Conservation (phyloP, 2,797 vertebrate genomes). For the Hydrophis major region DNA sequence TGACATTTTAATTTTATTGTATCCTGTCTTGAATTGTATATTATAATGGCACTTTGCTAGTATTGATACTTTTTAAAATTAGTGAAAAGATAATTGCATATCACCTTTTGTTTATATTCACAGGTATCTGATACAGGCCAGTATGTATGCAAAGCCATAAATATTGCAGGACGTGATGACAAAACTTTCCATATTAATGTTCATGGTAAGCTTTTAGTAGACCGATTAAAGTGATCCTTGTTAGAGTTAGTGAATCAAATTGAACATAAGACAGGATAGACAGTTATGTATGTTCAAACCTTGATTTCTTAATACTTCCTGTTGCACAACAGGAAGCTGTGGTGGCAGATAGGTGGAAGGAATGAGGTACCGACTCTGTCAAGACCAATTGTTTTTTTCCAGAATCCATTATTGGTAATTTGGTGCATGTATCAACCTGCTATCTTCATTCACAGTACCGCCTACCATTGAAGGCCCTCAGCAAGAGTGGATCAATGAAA, state of each 20-base stretch:
- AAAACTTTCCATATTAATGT: slow-evolving; percentile 95
- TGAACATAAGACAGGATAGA: not conserved
- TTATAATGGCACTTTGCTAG: not conserved
- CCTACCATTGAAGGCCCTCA: slow-evolving; percentile 86
- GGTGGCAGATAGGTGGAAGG: not conserved
- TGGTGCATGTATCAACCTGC: slow-evolving; percentile 17
- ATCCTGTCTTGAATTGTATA: not conserved
- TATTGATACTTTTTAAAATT: not conserved
- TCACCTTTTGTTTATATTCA: slow-evolving; percentile 58
- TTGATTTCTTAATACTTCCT: not conserved
- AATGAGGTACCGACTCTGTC: not conserved
- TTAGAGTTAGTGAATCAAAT: not conserved
- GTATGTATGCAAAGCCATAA: slow-evolving; percentile 92
- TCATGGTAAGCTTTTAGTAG: slow-evolving; percentile 77
- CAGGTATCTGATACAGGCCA: slow-evolving; percentile 95
- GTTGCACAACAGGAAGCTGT: not conserved
- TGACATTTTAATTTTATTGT: not conserved
- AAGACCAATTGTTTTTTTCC: not conserved
- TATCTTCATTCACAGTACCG: slow-evolving; percentile 76
- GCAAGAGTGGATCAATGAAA: slow-evolving; percentile 80
- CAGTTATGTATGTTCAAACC: not conserved
- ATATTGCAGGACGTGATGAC: slow-evolving; percentile 91
- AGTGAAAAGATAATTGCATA: not conserved
- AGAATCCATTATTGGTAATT: not conserved
- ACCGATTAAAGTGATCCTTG: not conserved